Evolutionary conservation across 2,888 invertebrate genomes (phyloP).

Genomic region (Callimorpha dominula): DNA sequence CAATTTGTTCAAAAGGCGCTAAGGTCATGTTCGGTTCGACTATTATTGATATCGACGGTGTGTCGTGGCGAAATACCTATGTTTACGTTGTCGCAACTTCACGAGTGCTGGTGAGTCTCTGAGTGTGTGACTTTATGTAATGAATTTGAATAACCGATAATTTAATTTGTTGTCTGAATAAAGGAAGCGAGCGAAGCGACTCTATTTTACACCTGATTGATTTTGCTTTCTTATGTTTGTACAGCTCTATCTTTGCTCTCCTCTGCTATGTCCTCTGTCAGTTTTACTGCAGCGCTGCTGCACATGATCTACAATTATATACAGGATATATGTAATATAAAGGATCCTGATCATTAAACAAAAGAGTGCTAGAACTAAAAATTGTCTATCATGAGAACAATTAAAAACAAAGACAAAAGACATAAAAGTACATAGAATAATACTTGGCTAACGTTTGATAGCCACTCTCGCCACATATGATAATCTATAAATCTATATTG

Average conservation of each 20-base stretch:
- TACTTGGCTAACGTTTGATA: neutral
- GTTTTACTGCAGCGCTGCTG: no score
- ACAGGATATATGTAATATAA: neutral
- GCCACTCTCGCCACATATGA: no score
- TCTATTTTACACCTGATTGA: neutral
- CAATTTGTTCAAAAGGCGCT: constrained; percentile 31
- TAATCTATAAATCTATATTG: no score
- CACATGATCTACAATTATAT: neutral
- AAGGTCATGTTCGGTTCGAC: constrained; percentile 35
- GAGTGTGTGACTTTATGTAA: neutral
- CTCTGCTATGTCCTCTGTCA: no score
- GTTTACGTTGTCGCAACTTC: constrained; percentile 9
- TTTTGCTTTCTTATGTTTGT: neutral
- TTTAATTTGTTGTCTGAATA: neutral
- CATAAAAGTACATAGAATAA: no score
- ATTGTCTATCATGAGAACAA: neutral
- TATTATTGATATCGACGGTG: neutral
- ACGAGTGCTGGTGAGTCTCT: neutral
- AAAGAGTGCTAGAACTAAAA: neutral
- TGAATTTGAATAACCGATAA: neutral
- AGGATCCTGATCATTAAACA: neutral
- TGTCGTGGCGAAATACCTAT: constrained; percentile 16
- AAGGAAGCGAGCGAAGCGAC: neutral
- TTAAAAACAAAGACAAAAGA: no score
- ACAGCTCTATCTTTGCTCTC: neutral